Evolutionary conservation across 2,113 vertebrate species (phyloP).

Genomic region (Thymallus thymallus): DNA sequence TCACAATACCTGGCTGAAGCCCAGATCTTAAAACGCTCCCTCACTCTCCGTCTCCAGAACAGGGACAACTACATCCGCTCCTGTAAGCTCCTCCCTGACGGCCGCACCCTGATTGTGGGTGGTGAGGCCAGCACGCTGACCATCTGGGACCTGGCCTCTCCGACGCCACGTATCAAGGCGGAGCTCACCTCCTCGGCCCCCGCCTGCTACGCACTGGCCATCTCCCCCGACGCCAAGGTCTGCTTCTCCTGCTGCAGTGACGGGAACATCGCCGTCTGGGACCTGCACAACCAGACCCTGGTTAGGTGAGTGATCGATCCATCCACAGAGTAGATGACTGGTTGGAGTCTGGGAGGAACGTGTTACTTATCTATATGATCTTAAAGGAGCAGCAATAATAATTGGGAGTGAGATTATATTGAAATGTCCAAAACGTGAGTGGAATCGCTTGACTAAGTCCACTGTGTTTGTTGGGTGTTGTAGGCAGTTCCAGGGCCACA

Average conservation of each 20-base stretch:
- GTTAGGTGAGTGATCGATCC: slow-evolving; percentile 80
- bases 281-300: slow-evolving; percentile 96
- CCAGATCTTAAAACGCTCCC: background rate
- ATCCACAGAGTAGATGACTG: background rate
- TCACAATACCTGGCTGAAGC: no score
- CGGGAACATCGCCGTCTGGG: slow-evolving; percentile 96
- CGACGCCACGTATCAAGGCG: slow-evolving; percentile 94
- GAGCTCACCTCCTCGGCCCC: slow-evolving; percentile 94
- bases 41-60: slow-evolving; percentile 74
- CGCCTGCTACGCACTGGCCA: slow-evolving; percentile 94
- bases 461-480: background rate
- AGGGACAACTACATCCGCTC: slow-evolving; percentile 98
- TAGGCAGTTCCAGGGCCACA: slow-evolving; percentile 97
- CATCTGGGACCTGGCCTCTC: slow-evolving; percentile 96
- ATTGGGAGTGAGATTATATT: no score
- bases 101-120: slow-evolving; percentile 93
- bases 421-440: no score
- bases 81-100: slow-evolving; percentile 94
- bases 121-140: slow-evolving; percentile 94
- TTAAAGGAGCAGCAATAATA: no score
- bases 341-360: background rate
- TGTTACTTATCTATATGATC: background rate
- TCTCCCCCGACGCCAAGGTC: slow-evolving; percentile 96
- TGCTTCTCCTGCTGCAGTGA: slow-evolving; percentile 98
- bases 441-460: no score